phyloP scores from a whole-genome alignment of 2,888 invertebrate genomes.

The Epirrita christyi region DNA sequence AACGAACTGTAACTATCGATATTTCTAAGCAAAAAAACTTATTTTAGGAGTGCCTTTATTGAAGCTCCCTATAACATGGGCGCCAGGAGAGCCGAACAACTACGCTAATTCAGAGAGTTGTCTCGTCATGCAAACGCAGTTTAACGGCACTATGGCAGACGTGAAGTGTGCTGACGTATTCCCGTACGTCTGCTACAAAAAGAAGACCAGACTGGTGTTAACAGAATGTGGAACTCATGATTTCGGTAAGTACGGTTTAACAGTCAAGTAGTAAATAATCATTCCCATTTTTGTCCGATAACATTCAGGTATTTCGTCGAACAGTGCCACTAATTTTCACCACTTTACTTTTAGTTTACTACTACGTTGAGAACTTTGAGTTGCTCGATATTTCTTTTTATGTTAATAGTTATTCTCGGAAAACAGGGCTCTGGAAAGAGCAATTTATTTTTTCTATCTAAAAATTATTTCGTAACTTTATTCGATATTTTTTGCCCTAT shows the following conservation, averaged over 20 bases:
- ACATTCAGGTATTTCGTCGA: too few relatives aligned
- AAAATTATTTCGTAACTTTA: too few relatives aligned
- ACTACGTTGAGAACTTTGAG: too few relatives aligned
- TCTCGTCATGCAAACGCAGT: slow-evolving; percentile 27
- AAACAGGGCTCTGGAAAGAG: too few relatives aligned
- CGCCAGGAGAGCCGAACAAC: slow-evolving; percentile 25
- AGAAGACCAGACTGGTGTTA: background rate
- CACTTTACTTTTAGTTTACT: too few relatives aligned
- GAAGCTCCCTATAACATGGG: slow-evolving; percentile 25
- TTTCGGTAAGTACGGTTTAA: slow-evolving; percentile 9
- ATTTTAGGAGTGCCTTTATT: slow-evolving; percentile 23
- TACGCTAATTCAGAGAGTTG: slow-evolving; percentile 25
- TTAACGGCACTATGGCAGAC: slow-evolving; percentile 29
- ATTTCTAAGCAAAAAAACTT: too few relatives aligned
- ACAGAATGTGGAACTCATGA: slow-evolving; percentile 39
- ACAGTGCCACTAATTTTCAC: too few relatives aligned
- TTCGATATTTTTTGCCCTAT: too few relatives aligned
- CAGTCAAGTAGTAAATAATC: background rate
- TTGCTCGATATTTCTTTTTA: too few relatives aligned
- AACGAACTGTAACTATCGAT: too few relatives aligned
- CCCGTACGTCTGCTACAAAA: slow-evolving; percentile 40
- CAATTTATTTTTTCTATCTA: too few relatives aligned
- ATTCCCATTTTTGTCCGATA: background rate
- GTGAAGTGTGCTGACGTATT: slow-evolving; percentile 20
- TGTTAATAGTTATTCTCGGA: too few relatives aligned